Conservation (phyloP, 2,113 vertebrate genomes). For the Antechinus flavipes region DNA sequence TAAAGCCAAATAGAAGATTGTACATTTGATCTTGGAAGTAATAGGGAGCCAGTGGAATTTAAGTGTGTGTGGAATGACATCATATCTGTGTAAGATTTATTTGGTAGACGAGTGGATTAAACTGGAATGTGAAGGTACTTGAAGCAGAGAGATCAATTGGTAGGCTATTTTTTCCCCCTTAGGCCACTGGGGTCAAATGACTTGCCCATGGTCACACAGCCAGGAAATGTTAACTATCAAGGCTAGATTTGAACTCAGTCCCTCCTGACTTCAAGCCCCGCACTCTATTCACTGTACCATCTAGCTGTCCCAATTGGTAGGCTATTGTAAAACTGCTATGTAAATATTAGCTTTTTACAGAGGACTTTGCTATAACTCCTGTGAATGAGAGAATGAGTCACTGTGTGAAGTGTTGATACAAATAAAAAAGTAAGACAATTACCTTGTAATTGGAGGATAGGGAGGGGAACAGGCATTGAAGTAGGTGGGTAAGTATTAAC, state of each 20-base stretch:
- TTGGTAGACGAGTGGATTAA: neutral
- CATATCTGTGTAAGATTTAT: neutral
- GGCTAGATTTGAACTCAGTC: no score
- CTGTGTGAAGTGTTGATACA: neutral
- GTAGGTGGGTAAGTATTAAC: neutral
- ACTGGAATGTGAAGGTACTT: neutral
- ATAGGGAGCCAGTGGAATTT: neutral
- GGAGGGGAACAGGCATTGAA: neutral
- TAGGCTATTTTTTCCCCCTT: neutral
- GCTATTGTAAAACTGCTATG: neutral
- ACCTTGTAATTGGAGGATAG: neutral
- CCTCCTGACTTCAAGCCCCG: no score
- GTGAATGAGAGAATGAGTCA: neutral
- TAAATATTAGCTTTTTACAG: neutral
- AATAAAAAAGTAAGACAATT: neutral
- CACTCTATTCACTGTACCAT: no score
- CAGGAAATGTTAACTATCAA: no score
- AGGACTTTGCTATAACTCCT: neutral
- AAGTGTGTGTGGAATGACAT: neutral
- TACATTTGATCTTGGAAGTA: neutral
- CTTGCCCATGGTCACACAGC: no score
- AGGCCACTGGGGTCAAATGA: no score
- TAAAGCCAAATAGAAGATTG: neutral
- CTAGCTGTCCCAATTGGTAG: neutral
- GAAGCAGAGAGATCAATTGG: neutral